These are phyloP conservation scores for Yoshiicerus persimilis DNA, from an alignment of 1,140 invertebrate species.

Conservation along the genomic window DNA sequence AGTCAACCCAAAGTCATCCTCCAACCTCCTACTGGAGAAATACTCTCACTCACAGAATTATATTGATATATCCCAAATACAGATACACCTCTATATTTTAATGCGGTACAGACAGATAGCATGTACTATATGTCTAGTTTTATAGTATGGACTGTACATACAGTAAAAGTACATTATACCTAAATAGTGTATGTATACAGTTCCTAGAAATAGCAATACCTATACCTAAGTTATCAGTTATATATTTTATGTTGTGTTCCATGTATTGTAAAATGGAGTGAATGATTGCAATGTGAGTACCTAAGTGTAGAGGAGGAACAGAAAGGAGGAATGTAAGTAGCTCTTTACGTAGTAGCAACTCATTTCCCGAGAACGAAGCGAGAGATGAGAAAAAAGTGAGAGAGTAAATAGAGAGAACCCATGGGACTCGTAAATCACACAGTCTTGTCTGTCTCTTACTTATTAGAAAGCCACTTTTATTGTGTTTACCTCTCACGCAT, in stretches of 20 bases:
- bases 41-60: not conserved
- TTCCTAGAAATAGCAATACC: no score
- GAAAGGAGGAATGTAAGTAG: not conserved
- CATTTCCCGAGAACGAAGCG: not conserved
- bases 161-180: no score
- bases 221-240: no score
- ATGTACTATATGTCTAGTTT: no score
- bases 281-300: not conserved
- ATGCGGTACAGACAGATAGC: no score
- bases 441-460: not conserved
- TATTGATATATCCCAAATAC: not conserved
- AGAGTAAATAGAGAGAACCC: constrained; percentile 37
- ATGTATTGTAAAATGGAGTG: not conserved
- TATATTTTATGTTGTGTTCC: not conserved
- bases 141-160: no score
- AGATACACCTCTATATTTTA: no score
- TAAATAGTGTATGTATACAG: not conserved
- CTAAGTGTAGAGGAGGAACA: no score
- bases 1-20: not conserved
- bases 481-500: not conserved
- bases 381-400: constrained; percentile 30
- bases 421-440: constrained; percentile 41
- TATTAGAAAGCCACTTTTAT: not conserved
- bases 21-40: not conserved
- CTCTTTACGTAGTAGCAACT: not conserved